phyloP scores from a whole-genome alignment of 2,797 vertebrate genomes.

The Periparus ater region DNA sequence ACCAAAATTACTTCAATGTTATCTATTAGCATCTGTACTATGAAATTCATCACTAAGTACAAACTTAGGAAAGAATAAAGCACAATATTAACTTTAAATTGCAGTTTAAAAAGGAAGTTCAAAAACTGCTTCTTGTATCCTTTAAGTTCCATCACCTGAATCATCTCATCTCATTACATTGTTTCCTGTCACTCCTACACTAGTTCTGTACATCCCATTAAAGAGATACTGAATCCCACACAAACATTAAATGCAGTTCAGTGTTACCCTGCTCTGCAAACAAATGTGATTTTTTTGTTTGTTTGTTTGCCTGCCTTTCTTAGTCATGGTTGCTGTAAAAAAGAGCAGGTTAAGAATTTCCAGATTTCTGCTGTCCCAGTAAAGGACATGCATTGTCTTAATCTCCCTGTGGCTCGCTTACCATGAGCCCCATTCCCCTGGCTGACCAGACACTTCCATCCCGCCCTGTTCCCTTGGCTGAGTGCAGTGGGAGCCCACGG shows the following conservation, averaged over 20 bases:
- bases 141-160: not conserved
- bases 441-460: not conserved
- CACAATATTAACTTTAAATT: not conserved
- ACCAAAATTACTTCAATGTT: conserved; percentile 6
- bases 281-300: not conserved
- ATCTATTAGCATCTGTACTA: conserved; percentile 5
- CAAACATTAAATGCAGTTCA: not conserved
- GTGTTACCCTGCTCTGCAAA: not conserved
- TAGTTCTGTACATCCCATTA: not conserved
- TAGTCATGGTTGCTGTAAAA: rapidly evolving
- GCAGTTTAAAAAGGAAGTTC: not conserved
- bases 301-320: not conserved
- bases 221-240: not conserved
- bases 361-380: not conserved
- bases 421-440: not conserved
- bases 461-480: not conserved
- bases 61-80: not conserved
- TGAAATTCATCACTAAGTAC: not conserved
- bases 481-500: not conserved
- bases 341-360: not conserved
- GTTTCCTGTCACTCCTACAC: not conserved
- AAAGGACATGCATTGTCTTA: not conserved
- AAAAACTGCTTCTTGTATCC: not conserved
- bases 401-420: not conserved
- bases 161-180: not conserved